Evolutionary conservation across 2,797 vertebrate genomes (phyloP).

Genomic region (Enteromius thamalakanensis): DNA sequence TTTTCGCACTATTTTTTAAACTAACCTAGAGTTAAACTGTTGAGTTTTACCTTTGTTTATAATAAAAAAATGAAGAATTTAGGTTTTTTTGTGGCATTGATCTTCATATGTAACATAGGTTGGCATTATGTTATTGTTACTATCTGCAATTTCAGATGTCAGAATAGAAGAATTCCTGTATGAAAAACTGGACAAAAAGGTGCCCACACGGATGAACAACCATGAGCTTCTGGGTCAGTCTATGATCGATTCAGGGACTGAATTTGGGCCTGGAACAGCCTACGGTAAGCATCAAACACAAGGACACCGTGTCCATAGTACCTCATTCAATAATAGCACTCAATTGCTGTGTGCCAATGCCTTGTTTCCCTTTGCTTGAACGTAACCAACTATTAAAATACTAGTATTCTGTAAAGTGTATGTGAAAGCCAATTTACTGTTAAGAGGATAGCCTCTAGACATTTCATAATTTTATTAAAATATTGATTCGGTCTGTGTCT

Average conservation of each 20-base stretch:
- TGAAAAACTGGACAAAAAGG: constrained; percentile 98
- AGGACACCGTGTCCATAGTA: not conserved
- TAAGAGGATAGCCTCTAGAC: not conserved
- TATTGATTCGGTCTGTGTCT: constrained; percentile 7
- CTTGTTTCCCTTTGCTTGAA: not conserved
- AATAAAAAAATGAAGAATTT: too few relatives aligned
- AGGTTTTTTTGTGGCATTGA: not conserved
- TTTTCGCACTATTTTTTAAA: too few relatives aligned
- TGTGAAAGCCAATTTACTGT: not conserved
- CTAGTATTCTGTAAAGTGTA: not conserved
- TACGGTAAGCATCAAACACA: constrained; percentile 83
- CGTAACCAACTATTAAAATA: not conserved
- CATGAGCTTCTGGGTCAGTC: constrained; percentile 92
- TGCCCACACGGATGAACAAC: constrained; percentile 91
- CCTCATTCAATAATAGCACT: not conserved
- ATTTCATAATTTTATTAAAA: not conserved
- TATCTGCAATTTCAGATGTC: constrained; percentile 82
- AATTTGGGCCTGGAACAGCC: constrained; percentile 94
- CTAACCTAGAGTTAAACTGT: too few relatives aligned
- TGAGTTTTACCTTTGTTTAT: too few relatives aligned
- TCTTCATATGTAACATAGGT: not conserved
- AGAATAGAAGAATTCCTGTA: constrained; percentile 98
- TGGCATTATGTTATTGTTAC: not conserved
- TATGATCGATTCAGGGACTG: constrained; percentile 94
- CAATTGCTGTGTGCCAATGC: not conserved